These are phyloP conservation scores for Heliconius sara DNA, from an alignment of 2,888 invertebrate species.

Conservation along the genomic window DNA sequence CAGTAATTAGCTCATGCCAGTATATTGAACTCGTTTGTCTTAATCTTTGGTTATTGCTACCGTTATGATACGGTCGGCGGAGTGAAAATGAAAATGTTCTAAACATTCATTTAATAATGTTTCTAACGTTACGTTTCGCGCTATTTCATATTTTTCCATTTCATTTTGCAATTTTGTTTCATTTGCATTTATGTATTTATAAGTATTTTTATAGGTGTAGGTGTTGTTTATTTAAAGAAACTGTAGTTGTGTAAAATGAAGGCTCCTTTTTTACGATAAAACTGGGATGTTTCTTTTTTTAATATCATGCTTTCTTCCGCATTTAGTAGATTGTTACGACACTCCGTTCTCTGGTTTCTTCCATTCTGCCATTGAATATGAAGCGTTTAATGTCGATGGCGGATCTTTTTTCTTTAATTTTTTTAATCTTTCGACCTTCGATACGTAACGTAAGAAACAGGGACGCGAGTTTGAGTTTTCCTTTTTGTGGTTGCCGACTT, in stretches of 20 bases:
- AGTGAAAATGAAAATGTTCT: constrained; percentile 21
- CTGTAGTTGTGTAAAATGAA: neutral
- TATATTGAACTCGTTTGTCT: constrained; percentile 38
- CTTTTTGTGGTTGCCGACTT: too few relatives aligned
- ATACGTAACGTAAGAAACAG: too few relatives aligned
- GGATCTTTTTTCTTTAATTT: too few relatives aligned
- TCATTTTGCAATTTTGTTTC: constrained; percentile 13
- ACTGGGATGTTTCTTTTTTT: neutral
- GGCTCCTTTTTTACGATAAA: neutral
- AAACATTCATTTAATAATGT: constrained; percentile 20
- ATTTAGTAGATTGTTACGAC: too few relatives aligned
- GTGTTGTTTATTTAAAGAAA: neutral
- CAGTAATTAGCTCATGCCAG: constrained; percentile 12
- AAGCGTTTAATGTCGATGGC: too few relatives aligned
- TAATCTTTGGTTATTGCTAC: constrained; percentile 32
- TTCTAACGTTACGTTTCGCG: constrained; percentile 1
- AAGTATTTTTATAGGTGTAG: neutral
- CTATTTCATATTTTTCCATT: constrained; percentile 24
- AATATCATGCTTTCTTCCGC: too few relatives aligned
- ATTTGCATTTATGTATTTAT: neutral
- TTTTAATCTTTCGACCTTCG: too few relatives aligned
- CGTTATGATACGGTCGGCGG: constrained; percentile 19
- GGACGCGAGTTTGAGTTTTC: too few relatives aligned
- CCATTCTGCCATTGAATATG: too few relatives aligned
- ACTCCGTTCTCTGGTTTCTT: too few relatives aligned